phyloP scores from a whole-genome alignment of 2,888 invertebrate species.

The Tupiocoris notatus region DNA sequence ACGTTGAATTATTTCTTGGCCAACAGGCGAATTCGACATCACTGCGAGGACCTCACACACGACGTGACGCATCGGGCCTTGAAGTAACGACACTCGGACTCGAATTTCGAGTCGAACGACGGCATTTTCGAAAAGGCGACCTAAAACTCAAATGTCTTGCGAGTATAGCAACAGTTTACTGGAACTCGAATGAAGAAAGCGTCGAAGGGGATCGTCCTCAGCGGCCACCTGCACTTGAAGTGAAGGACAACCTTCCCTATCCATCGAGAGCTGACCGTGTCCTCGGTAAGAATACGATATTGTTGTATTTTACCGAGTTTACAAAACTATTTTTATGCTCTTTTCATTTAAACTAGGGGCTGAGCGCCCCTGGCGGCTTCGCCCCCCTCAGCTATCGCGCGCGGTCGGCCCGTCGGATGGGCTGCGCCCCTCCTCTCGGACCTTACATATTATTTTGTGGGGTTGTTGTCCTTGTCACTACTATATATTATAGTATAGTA shows the following conservation, averaged over 20 bases:
- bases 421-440: too few species aligned
- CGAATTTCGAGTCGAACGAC: slow-evolving; percentile 75
- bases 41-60: slow-evolving; percentile 56
- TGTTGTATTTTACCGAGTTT: too few species aligned
- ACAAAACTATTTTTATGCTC: too few species aligned
- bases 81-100: slow-evolving; percentile 75
- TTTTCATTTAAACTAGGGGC: too few species aligned
- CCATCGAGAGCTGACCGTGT: slow-evolving; percentile 66
- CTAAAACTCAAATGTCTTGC: slow-evolving; percentile 87
- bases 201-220: slow-evolving; percentile 70
- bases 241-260: slow-evolving; percentile 60
- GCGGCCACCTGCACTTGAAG: slow-evolving; percentile 73
- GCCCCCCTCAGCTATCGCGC: too few species aligned
- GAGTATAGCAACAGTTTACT: slow-evolving; percentile 81
- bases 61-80: slow-evolving; percentile 62
- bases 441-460: too few species aligned
- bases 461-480: too few species aligned
- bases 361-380: too few species aligned
- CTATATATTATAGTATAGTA: too few species aligned
- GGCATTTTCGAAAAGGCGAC: slow-evolving; percentile 80
- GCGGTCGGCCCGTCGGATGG: too few species aligned
- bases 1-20: too few species aligned
- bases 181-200: slow-evolving; percentile 84
- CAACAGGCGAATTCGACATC: slow-evolving; percentile 50
- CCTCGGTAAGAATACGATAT: slow-evolving; percentile 62